Base-by-base conservation (phyloP, 2,888 invertebrate genomes). In the Drosophila barbarae region DNA sequence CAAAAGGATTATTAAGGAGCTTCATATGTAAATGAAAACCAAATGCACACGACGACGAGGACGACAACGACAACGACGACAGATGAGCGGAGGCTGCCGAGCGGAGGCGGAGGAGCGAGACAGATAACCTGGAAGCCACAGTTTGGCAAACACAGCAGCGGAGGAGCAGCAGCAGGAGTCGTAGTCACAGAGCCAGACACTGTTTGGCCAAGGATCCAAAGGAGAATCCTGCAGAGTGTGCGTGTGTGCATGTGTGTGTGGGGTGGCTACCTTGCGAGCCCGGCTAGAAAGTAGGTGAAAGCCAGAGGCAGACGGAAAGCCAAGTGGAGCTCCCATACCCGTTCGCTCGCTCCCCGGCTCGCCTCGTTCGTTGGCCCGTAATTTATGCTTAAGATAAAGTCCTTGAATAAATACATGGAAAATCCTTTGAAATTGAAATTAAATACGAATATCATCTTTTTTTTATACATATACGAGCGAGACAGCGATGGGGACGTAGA, bases 381-480 rank as follows among this genome's bases (percentile, higher is more conserved):
- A 82, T 82, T 82, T 82, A 82, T 82, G 81, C 81, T 85, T 78
- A 82, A 82, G 81, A 82, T 82, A 82, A 85, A 82, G 81, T 82
- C 81, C 85, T 82, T 85, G 81, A 82, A 82, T 82, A 82, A 82
- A 85, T 82, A 82, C 84, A 85, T 82, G 85, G 85, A 79, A 82
- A 82, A 82, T 82, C 81, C 81, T 82, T 82, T 82, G 81, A 82
- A 82, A 82, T 82, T 82, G 81, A 82, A 82, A 82, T 82, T 82
- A 82, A 82, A 82, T 82, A 85, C 81, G 81, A 85, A 82, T 82
- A 85, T 85, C 82, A 81, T 78, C 74, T 81, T 83, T 81, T 82
- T 61, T 69, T 54, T 44, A 39, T 61, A 52, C 69, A 36, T 41
- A 67, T 38, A 52, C 32, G 70, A 69, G 63, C n/a, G 63, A 53